A percentile compares a stretch with the other conserved stretches of the same genome.
phyloP scores from a whole-genome alignment of 2,797 vertebrate species.

The Artibeus lituratus region DNA sequence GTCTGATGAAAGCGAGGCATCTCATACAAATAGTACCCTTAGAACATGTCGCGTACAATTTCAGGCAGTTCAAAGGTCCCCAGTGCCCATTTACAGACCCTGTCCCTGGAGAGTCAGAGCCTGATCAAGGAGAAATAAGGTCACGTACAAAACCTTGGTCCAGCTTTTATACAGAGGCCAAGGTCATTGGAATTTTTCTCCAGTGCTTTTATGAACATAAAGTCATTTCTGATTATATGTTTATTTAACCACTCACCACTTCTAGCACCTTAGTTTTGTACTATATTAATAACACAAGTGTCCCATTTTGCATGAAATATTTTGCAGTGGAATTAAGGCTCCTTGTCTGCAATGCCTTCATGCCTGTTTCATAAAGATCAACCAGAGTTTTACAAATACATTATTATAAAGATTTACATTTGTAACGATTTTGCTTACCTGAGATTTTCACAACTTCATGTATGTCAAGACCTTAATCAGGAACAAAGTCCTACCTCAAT shows the following conservation, averaged over 20 bases:
- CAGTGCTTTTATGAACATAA: background rate
- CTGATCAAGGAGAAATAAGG: background rate
- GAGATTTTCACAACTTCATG: background rate
- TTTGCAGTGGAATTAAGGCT: background rate
- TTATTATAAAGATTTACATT: background rate
- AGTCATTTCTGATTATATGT: background rate
- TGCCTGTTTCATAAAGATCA: background rate
- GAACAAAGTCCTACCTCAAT: background rate
- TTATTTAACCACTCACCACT: background rate
- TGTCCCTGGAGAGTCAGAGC: background rate
- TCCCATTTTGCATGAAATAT: background rate
- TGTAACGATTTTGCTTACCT: background rate
- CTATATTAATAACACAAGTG: background rate
- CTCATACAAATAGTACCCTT: background rate
- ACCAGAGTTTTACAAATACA: background rate
- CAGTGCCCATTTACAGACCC: background rate
- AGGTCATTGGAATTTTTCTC: background rate
- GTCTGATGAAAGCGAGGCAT: background rate
- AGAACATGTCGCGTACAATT: background rate
- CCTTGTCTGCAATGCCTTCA: background rate
- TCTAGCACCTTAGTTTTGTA: background rate
- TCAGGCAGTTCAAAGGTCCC: background rate
- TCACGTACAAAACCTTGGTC: background rate
- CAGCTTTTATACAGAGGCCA: conserved; percentile 2
- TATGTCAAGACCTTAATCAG: background rate